Percentiles rank a stretch among this genome's conserved stretches.
Conservation (phyloP, 2,113 vertebrate genomes). For the Echinops telfairi region DNA sequence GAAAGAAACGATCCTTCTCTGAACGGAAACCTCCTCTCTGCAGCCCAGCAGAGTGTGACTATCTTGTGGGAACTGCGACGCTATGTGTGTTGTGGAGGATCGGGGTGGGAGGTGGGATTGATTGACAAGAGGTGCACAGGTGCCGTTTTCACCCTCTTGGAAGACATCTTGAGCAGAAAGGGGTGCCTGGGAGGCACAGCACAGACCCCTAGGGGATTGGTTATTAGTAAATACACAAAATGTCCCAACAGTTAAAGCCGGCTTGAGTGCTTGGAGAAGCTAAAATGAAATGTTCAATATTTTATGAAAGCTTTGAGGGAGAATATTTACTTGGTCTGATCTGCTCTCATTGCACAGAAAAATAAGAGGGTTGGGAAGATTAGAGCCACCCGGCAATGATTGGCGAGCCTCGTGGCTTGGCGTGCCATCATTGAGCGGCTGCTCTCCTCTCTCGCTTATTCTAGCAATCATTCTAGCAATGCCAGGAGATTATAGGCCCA, state of each 20-base stretch:
- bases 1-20: background rate
- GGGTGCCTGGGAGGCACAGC: too few relatives aligned
- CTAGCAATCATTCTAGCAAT: too few relatives aligned
- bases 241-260: slow-evolving; percentile 60
- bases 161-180: background rate
- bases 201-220: background rate
- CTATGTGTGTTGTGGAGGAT: background rate
- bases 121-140: too few relatives aligned
- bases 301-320: slow-evolving; percentile 71
- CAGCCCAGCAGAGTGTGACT: background rate
- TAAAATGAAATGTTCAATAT: slow-evolving; percentile 78
- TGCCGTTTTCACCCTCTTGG: background rate
- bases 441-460: background rate
- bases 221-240: slow-evolving; percentile 63
- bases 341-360: slow-evolving; percentile 34
- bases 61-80: background rate
- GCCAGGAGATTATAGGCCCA: background rate
- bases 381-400: background rate
- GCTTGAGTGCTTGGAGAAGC: slow-evolving; percentile 48
- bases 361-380: background rate
- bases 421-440: background rate
- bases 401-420: background rate
- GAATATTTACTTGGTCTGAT: slow-evolving; percentile 66
- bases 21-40: background rate
- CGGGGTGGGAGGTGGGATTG: too few relatives aligned